Evolutionary conservation across 2,797 vertebrate genomes (phyloP).

Genomic region (Erethizon dorsatum): DNA sequence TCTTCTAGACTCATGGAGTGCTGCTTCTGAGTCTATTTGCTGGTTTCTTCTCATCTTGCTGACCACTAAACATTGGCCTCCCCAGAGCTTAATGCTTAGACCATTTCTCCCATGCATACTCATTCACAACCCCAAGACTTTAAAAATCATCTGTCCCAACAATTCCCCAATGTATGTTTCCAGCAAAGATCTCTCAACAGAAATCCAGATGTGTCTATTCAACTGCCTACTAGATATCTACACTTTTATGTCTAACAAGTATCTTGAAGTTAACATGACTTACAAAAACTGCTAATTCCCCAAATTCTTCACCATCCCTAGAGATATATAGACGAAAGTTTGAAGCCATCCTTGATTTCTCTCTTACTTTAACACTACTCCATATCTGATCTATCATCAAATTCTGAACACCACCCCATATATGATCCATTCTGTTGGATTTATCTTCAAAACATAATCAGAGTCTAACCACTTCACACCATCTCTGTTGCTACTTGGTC

Average conservation of each 20-base stretch:
- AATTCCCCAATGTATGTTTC: not conserved
- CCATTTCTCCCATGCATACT: not conserved
- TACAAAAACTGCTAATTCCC: not conserved
- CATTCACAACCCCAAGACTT: not conserved
- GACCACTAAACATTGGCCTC: not conserved
- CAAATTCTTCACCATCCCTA: not conserved
- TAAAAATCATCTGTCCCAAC: not conserved
- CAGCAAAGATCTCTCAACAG: not conserved
- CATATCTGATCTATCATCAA: not conserved
- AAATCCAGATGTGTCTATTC: constrained; percentile 11
- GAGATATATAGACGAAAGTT: not conserved
- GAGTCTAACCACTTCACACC: not conserved
- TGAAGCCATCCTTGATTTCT: not conserved
- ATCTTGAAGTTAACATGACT: not conserved
- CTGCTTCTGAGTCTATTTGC: not conserved
- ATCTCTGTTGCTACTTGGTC: not conserved
- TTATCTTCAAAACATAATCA: not conserved
- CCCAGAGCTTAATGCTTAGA: not conserved
- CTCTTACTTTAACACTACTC: not conserved
- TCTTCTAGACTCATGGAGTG: not conserved
- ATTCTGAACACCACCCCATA: not conserved
- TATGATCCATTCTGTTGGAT: not conserved
- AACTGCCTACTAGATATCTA: not conserved
- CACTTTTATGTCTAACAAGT: not conserved
- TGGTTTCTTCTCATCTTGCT: not conserved